phyloP scores from a whole-genome alignment of 2,888 invertebrate genomes.

The Oscheius sp. region DNA sequence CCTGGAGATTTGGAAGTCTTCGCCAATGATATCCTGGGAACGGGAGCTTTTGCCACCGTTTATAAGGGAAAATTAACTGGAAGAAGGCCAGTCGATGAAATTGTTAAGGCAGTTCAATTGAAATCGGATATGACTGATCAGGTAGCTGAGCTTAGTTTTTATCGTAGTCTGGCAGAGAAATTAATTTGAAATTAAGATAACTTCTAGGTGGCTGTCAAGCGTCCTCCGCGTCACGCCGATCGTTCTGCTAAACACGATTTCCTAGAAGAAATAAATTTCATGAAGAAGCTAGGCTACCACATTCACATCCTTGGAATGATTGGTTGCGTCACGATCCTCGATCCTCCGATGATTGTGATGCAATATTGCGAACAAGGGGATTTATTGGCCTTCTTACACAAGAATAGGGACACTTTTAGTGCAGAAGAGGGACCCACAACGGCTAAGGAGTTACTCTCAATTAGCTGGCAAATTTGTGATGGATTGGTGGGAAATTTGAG shows the following conservation, averaged over 20 bases:
- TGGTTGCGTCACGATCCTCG: background rate
- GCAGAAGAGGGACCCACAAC: background rate
- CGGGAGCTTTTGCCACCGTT: background rate
- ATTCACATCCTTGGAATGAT: slow-evolving; percentile 20
- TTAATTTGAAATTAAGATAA: too few species aligned
- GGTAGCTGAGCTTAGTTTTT: background rate
- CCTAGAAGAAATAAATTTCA: slow-evolving; percentile 6
- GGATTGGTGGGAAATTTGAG: slow-evolving; percentile 43
- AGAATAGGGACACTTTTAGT: slow-evolving; percentile 32
- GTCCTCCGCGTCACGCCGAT: slow-evolving; percentile 13
- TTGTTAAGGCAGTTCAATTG: background rate
- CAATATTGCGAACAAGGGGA: slow-evolving; percentile 59
- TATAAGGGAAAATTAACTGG: background rate
- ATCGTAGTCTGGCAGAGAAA: too few species aligned
- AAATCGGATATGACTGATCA: background rate
- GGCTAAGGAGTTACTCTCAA: slow-evolving; percentile 56
- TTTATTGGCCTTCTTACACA: slow-evolving; percentile 46
- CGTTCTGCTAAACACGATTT: background rate
- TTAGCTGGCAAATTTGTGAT: slow-evolving; percentile 41
- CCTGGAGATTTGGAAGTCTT: background rate
- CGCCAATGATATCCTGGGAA: background rate
- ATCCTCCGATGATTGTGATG: slow-evolving; percentile 52
- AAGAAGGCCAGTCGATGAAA: background rate
- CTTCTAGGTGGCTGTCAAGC: slow-evolving; percentile 8
- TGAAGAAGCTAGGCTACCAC: slow-evolving; percentile 20